Evolutionary conservation across 2,113 vertebrate genomes (phyloP).

Genomic region (Blennius ocellaris): DNA sequence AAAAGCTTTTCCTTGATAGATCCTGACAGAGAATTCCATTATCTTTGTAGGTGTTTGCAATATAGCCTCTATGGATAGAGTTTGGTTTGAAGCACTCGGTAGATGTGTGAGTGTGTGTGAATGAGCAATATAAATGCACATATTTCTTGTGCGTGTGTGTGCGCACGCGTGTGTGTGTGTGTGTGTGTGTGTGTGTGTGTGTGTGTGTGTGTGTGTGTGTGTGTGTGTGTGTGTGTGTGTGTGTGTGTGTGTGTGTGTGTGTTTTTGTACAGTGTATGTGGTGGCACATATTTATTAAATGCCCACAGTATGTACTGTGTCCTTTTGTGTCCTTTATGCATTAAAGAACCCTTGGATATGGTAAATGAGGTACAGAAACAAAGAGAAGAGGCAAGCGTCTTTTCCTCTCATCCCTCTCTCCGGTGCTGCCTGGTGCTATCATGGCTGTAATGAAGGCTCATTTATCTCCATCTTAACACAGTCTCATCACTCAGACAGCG

Average conservation of each 20-base stretch:
- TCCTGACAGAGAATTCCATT: slow-evolving; percentile 72
- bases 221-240: slow-evolving; percentile 23
- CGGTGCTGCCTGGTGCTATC: slow-evolving; percentile 57
- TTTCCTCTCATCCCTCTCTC: slow-evolving; percentile 48
- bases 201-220: slow-evolving; percentile 19
- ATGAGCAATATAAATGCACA: slow-evolving; percentile 76
- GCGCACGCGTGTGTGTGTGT: slow-evolving; percentile 22
- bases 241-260: too few relatives aligned
- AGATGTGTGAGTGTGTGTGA: slow-evolving; percentile 27
- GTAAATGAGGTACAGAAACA: slow-evolving; percentile 44
- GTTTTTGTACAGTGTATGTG: slow-evolving; percentile 17
- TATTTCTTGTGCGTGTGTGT: slow-evolving; percentile 53
- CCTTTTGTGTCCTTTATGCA: slow-evolving; percentile 60
- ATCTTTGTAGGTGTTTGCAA: slow-evolving; percentile 52
- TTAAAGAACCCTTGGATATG: slow-evolving; percentile 43
- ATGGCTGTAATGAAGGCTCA: slow-evolving; percentile 79
- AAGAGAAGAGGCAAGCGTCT: slow-evolving; percentile 33
- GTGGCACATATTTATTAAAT: slow-evolving; percentile 59
- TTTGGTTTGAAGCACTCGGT: slow-evolving; percentile 56
- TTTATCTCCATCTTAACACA: slow-evolving; percentile 79
- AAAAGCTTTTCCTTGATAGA: slow-evolving; percentile 68
- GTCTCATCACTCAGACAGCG: slow-evolving; percentile 75
- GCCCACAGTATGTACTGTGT: slow-evolving; percentile 13
- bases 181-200: too few relatives aligned
- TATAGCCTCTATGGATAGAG: slow-evolving; percentile 44